Base-by-base conservation (phyloP, 23 tunicate genomes). In the Corella eumyota region DNA sequence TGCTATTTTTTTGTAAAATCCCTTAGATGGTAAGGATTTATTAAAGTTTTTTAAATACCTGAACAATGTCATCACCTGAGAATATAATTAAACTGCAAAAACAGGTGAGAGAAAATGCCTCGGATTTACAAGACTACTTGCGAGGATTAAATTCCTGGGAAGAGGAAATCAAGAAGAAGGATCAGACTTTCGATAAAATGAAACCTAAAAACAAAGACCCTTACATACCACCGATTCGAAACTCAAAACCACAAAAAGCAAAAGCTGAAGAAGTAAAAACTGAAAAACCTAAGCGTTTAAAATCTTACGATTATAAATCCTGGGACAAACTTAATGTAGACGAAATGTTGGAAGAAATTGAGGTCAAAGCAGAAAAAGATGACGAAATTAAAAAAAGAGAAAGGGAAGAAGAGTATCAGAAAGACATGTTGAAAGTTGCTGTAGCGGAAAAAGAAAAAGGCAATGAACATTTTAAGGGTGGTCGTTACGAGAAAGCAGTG, bases 291-390 rank as follows among this genome's bases (percentile, higher is more conserved):
- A 77, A 88, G 48, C 60, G 80, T 54, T 54, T 88, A 19, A 78
- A 62, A 61, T 78, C 88, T 0, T 66, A 64, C 30, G 96, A 88
- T 52, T 88, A 70, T 40, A 72, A 66, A 68, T 63, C 77, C 9
- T 88, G 96, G 96, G 96, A 88, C 20, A 78, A 78, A 32, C 70
- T 88, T 0, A 77, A 88, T 78, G 75, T 79, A 34, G 78, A 72
- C 23, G 40, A 68, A 78, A 78, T 88, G 88, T 15, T 78, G 64
- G 67, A 88, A 45, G 77, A 88, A 3, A 73, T 88, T 31, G 96
- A 88, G 56, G 69, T 32, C 2, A 74, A 88, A 25, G 96, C 79
- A 46, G 74, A 67, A 71, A 49, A 78, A 34, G 96, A 88, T 62
- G 69, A 40, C 2, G 78, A 88, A 25, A 88, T 78, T 34, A 72